Evolutionary conservation across 2,113 vertebrate species (phyloP).

Genomic region (Thymallus thymallus): DNA sequence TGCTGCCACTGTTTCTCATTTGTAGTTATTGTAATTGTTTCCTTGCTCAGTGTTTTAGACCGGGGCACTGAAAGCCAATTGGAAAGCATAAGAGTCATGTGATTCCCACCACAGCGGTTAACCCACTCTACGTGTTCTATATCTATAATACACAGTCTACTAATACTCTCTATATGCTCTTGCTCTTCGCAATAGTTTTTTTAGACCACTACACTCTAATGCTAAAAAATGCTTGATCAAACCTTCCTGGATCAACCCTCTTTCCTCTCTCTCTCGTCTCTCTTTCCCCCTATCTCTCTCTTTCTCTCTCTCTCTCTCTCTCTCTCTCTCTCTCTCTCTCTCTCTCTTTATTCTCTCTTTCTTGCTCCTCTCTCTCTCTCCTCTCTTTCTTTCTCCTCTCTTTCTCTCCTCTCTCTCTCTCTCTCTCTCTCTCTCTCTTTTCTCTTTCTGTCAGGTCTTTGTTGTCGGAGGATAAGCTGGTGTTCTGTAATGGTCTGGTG

Average conservation of each 20-base stretch:
- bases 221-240: no score
- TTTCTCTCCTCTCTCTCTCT: background rate
- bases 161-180: background rate
- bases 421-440: background rate
- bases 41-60: conserved; percentile 49
- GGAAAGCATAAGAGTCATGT: background rate
- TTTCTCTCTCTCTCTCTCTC: no score
- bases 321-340: no score
- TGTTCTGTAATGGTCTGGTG: conserved; percentile 97
- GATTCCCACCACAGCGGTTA: background rate
- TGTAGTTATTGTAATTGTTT: conserved; percentile 72
- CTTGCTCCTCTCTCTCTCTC: background rate
- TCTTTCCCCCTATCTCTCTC: background rate
- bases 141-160: background rate
- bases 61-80: background rate
- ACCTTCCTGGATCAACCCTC: background rate
- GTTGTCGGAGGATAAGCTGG: conserved; percentile 93
- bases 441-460: conserved; percentile 79
- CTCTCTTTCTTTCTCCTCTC: no score
- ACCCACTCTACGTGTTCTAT: background rate
- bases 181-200: background rate
- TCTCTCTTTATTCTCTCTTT: background rate
- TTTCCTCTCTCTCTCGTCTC: no score
- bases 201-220: background rate
- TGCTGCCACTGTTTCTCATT: conserved; percentile 64